These are phyloP conservation scores for Microctonus brassicae DNA, from an alignment of 2,888 invertebrate species.

Conservation along the genomic window DNA sequence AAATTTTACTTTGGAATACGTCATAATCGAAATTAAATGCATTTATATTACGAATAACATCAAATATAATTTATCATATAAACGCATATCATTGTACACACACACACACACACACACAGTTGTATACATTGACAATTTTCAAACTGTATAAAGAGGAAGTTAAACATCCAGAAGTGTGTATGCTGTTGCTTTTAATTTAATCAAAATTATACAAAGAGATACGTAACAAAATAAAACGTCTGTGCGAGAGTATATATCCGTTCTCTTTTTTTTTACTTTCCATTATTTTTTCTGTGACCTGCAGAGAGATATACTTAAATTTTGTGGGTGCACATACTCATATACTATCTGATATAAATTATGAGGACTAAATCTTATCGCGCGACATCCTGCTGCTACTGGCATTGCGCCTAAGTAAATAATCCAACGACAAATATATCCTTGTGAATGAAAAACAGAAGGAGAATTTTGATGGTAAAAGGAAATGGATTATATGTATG, in stretches of 20 bases:
- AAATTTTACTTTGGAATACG: conserved; percentile 28
- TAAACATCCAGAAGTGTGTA: conserved; percentile 21
- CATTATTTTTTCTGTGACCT: conserved; percentile 12
- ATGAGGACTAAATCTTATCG: conserved; percentile 55
- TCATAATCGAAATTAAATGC: conserved; percentile 36
- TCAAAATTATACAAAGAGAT: conserved; percentile 6
- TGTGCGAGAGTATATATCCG: conserved; percentile 7
- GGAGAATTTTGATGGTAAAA: not conserved
- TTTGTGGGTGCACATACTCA: conserved; percentile 36
- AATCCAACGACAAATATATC: conserved; percentile 42
- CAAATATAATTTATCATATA: too few species aligned
- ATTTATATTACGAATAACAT: too few species aligned
- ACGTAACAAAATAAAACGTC: conserved; percentile 20
- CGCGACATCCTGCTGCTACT: conserved; percentile 58
- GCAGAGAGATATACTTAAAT: conserved; percentile 19
- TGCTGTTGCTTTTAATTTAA: conserved; percentile 5
- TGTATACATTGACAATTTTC: conserved; percentile 11
- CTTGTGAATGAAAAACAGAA: conserved; percentile 5
- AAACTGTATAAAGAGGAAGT: conserved; percentile 27
- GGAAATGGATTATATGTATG: not conserved
- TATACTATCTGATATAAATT: conserved; percentile 58
- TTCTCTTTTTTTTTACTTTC: too few species aligned
- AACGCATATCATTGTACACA: not conserved
- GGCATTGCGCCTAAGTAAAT: conserved; percentile 52
- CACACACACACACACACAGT: conserved; percentile 33